Percentiles rank a stretch among this genome's conserved stretches.
Evolutionary conservation across 2,888 invertebrate genomes (phyloP).

Genomic region (Achlya flavicornis): DNA sequence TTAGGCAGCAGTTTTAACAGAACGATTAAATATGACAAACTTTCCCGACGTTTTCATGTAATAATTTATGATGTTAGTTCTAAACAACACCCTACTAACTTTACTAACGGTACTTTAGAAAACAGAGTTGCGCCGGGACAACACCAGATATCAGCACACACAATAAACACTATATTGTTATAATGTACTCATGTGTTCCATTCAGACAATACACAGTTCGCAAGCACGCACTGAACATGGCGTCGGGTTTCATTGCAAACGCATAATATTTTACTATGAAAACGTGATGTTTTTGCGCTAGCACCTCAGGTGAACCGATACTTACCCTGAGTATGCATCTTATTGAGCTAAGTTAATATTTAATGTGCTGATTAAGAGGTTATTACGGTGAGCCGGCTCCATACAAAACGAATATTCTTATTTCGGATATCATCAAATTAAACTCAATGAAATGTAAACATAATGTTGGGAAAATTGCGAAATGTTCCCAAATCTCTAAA

Average conservation of each 20-base stretch:
- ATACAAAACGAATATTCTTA: too few species aligned
- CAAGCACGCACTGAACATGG: slow-evolving; percentile 42
- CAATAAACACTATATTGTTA: slow-evolving; percentile 31
- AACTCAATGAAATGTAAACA: too few species aligned
- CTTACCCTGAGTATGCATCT: slow-evolving; percentile 14
- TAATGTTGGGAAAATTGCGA: too few species aligned
- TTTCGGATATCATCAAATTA: too few species aligned
- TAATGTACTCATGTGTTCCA: slow-evolving; percentile 19
- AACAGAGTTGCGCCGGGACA: slow-evolving; percentile 3
- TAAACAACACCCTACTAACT: slow-evolving; percentile 18
- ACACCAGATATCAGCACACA: slow-evolving; percentile 17
- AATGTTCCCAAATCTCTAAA: neutral
- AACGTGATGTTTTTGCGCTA: slow-evolving; percentile 54
- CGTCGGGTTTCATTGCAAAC: slow-evolving; percentile 51
- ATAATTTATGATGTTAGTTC: slow-evolving; percentile 7
- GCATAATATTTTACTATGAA: slow-evolving; percentile 53
- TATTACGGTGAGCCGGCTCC: neutral
- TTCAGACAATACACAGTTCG: slow-evolving; percentile 36
- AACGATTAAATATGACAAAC: neutral
- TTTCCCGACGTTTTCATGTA: neutral
- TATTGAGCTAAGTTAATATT: neutral
- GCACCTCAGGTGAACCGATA: slow-evolving; percentile 21
- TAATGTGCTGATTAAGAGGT: neutral
- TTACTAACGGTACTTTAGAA: slow-evolving; percentile 35
- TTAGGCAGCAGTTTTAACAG: neutral